Evolutionary conservation across 2,113 vertebrate species (phyloP).

Genomic region (Passerina amoena): DNA sequence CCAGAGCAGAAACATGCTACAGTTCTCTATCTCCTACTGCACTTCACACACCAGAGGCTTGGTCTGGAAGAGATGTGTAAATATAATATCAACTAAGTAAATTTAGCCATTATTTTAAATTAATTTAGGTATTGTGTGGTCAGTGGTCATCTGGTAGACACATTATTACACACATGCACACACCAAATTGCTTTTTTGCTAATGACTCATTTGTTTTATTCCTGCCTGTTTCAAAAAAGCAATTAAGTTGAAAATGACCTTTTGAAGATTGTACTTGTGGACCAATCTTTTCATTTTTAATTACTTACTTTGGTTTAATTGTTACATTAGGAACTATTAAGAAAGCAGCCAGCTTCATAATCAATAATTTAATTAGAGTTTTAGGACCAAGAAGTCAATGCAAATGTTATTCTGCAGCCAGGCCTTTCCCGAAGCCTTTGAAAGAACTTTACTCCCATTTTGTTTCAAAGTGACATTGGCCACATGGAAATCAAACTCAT

Average conservation of each 20-base stretch:
- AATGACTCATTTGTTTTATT: conserved; percentile 49
- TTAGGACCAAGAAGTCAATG: conserved; percentile 58
- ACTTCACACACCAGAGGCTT: neutral
- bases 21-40: neutral
- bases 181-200: conserved; percentile 24
- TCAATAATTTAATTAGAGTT: conserved; percentile 71
- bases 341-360: conserved; percentile 62
- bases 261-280: conserved; percentile 32
- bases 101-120: conserved; percentile 10
- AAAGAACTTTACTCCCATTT: conserved; percentile 24
- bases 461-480: conserved; percentile 51
- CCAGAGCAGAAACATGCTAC: neutral
- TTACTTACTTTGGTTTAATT: conserved; percentile 68
- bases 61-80: neutral
- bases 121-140: neutral
- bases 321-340: conserved; percentile 59
- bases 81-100: neutral
- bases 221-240: neutral
- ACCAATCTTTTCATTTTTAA: conserved; percentile 64
- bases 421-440: conserved; percentile 31
- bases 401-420: conserved; percentile 51
- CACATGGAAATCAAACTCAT: neutral
- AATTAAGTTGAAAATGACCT: conserved; percentile 63
- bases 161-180: neutral
- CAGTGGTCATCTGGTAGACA: conserved; percentile 1